Percentiles rank a stretch among this genome's conserved stretches.
Conservation (phyloP, 2,888 invertebrate genomes). For the Tenthredo mesomela region DNA sequence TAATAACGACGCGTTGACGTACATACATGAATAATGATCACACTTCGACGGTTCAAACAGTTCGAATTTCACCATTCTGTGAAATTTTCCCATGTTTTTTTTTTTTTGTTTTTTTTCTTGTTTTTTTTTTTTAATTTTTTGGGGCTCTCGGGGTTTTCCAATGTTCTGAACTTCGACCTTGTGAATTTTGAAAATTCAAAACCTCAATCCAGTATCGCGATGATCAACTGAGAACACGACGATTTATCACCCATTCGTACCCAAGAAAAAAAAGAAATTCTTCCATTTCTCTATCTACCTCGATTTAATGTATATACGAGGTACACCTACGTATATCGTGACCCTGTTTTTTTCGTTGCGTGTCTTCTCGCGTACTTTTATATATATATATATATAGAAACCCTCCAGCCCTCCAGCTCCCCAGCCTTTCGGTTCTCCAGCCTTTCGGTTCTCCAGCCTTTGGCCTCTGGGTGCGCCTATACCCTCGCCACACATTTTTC, state of each 20-base stretch:
- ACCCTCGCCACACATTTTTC: constrained; percentile 24
- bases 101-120: no score
- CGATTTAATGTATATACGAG: constrained; percentile 10
- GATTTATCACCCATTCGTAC: constrained; percentile 66
- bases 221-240: constrained; percentile 67
- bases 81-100: not conserved
- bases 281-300: not conserved
- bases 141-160: no score
- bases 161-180: no score
- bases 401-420: not conserved
- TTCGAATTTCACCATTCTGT: not conserved
- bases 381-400: not conserved
- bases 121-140: no score
- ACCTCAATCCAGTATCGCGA: constrained; percentile 52
- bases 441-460: not conserved
- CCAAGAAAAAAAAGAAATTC: not conserved
- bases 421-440: no score
- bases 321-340: not conserved
- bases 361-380: not conserved
- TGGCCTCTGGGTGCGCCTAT: not conserved
- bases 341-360: constrained; percentile 36
- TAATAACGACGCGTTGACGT: not conserved
- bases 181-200: no score
- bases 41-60: not conserved
- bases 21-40: not conserved